Evolutionary conservation across 1,140 invertebrate species (phyloP), one percentile per base, ranked within the genome.

Genomic region (Drosophila sturtevanti): DNA sequence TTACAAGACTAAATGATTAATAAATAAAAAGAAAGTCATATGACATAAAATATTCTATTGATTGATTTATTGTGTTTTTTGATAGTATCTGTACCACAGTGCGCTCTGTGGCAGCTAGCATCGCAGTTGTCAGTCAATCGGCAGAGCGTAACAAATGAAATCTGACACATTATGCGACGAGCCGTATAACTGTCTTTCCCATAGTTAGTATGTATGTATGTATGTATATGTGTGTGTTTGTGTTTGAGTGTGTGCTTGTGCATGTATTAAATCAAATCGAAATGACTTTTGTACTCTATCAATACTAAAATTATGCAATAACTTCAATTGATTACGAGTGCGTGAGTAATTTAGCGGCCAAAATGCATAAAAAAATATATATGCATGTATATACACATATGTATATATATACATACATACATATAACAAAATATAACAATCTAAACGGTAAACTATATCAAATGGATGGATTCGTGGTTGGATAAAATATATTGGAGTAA

Each of bases 231-330:
- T 59, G 16, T 38, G 34, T 16, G 7, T 55, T 22, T 63, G 12
- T 56, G 7, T 52, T n/a, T 48, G 51, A 38, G 38, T 14, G 60
- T 59, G 60, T 60, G 27, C 61, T 27, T 56, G 67, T 12, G 66
- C 67, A 44, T 72, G 61, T 68, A 79, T 86, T 87, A 87, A 79
- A 87, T 87, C 84, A 87, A 81, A 82, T 77, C 79, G 72, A 71
- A 89, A 89, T 79, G 79, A 89, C 82, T 87, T 75, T 82, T 76
- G 71, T 87, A 82, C 82, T 86, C 81, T 74, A 86, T 87, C 82
- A 87, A 76, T 76, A 67, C 44, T 52, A 55, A 76, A 79, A 81
- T 81, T 87, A 79, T 87, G 79, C 78, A 70, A 82, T 82, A 86
- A 87, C 74, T 87, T 72, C 79, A 79, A 86, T 86, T 86, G 81